Percentiles rank a stretch among this genome's conserved stretches.
Conservation (phyloP, 2,797 vertebrate species). For the Platyrinchus mystaceus region DNA sequence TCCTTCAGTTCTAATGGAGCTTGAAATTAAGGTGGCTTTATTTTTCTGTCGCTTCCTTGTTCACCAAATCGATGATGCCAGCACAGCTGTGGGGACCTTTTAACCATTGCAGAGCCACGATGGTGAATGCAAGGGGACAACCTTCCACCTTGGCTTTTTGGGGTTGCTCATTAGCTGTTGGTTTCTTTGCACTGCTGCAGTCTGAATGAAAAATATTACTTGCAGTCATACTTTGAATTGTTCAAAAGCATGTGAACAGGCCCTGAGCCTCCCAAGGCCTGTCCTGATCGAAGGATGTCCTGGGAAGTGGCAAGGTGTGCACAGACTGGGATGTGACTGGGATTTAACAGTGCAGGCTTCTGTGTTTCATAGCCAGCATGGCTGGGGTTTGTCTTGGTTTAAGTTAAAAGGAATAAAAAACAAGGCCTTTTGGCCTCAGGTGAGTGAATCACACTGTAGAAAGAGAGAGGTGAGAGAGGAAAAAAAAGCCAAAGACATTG, state of each 20-base stretch:
- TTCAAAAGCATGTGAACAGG: neutral
- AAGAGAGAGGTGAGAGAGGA: neutral
- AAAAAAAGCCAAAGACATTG: neutral
- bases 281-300: neutral
- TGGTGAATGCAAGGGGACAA: neutral
- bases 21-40: slow-evolving; percentile 71
- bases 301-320: neutral
- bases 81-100: slow-evolving; percentile 57
- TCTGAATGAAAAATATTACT: neutral
- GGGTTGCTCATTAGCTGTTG: neutral
- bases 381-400: neutral
- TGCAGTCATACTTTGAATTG: neutral
- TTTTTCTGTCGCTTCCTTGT: slow-evolving; percentile 57
- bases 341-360: neutral
- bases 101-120: slow-evolving; percentile 13
- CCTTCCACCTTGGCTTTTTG: neutral
- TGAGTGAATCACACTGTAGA: neutral
- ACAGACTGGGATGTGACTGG: neutral
- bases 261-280: neutral
- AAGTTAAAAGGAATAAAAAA: neutral
- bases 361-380: accelerated
- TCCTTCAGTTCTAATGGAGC: slow-evolving; percentile 68
- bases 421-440: neutral
- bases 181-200: neutral
- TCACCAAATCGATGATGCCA: slow-evolving; percentile 57